Conservation (phyloP, 2,113 vertebrate species). For the Petromus typicus region DNA sequence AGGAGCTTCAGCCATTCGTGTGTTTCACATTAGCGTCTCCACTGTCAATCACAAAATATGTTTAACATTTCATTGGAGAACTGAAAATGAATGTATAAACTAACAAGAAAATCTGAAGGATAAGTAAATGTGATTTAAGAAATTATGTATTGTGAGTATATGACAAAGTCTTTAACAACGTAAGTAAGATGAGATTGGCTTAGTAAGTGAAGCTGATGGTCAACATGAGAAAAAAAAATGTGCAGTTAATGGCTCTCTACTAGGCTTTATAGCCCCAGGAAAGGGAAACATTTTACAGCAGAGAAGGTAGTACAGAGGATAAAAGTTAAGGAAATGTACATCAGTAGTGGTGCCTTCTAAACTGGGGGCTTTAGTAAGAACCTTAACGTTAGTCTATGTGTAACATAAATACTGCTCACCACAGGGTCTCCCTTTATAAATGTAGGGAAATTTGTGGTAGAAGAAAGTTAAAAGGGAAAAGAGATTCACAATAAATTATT, state of each 20-base stretch:
- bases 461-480: neutral
- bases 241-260: neutral
- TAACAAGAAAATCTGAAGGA: neutral
- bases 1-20: neutral
- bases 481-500: neutral
- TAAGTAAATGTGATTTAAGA: neutral
- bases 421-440: neutral
- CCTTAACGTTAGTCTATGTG: neutral
- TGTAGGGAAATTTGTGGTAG: neutral
- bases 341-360: neutral
- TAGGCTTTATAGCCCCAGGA: neutral
- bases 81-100: conserved; percentile 25
- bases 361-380: neutral
- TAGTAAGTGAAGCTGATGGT: neutral
- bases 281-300: neutral
- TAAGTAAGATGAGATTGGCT: neutral
- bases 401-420: neutral
- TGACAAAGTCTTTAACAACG: conserved; percentile 22
- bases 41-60: conserved; percentile 35
- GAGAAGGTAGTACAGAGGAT: neutral
- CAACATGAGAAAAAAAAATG: neutral
- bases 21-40: conserved; percentile 43
- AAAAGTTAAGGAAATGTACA: neutral
- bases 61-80: conserved; percentile 44
- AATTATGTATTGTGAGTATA: neutral